A percentile compares a stretch with the other conserved stretches of the same genome.
These are phyloP conservation scores for Apostichopus californicus DNA, from an alignment of 35 echinoderm and acorn worm genomes.

Conservation along the genomic window DNA sequence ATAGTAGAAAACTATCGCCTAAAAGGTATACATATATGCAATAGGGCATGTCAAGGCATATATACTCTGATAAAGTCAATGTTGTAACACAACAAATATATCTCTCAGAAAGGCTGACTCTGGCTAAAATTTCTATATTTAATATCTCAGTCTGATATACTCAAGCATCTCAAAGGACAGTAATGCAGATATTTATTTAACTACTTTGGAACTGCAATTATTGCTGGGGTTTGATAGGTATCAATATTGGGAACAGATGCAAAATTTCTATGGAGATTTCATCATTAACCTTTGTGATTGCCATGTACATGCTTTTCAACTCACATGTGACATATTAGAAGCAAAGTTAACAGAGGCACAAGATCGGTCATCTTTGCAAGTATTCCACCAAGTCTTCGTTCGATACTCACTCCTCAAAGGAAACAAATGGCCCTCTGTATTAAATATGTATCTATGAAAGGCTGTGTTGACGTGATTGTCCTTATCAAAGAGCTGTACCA, in stretches of 20 bases:
- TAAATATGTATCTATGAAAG: constrained; percentile 87
- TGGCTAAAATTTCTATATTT: too few species aligned
- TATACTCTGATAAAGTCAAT: too few species aligned
- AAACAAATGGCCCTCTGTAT: constrained; percentile 94
- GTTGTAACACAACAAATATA: too few species aligned
- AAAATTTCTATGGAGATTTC: background rate
- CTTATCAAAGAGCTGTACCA: constrained; percentile 81
- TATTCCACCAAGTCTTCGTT: constrained; percentile 41
- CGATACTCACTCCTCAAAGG: constrained; percentile 72
- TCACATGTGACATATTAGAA: constrained; percentile 30
- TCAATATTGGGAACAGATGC: background rate
- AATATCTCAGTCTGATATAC: too few species aligned
- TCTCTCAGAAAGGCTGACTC: too few species aligned
- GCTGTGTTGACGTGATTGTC: constrained; percentile 95
- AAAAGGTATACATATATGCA: too few species aligned
- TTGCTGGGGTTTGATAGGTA: too few species aligned
- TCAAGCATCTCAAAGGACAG: too few species aligned
- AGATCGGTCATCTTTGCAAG: constrained; percentile 7
- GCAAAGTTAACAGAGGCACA: constrained; percentile 26
- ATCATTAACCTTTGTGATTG: background rate
- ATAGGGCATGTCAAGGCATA: too few species aligned
- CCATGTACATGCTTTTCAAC: background rate
- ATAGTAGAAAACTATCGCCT: too few species aligned
- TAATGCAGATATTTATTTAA: too few species aligned
- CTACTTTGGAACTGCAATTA: too few species aligned